A percentile compares a stretch with the other conserved stretches of the same genome.
Evolutionary conservation across 2,888 invertebrate genomes (phyloP).

Genomic region (Phlogophora meticulosa): DNA sequence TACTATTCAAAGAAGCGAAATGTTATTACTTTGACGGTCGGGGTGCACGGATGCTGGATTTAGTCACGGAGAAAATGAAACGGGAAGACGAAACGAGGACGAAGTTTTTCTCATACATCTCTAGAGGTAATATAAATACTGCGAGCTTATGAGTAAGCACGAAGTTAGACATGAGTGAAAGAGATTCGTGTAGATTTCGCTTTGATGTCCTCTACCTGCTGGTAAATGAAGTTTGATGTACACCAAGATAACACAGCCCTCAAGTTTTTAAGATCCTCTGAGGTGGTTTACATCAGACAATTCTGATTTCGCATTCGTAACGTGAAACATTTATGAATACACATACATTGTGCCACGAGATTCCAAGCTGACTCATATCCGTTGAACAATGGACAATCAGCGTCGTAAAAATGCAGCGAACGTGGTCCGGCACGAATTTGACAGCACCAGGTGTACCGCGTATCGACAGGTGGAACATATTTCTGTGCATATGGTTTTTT

Average conservation of each 20-base stretch:
- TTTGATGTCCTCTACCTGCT: background rate
- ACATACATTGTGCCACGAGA: background rate
- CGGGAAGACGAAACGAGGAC: slow-evolving; percentile 26
- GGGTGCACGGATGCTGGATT: slow-evolving; percentile 36
- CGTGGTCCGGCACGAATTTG: slow-evolving; percentile 37
- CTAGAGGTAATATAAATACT: slow-evolving; percentile 7
- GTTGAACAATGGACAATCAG: slow-evolving; percentile 64
- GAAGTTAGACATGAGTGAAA: slow-evolving; percentile 5
- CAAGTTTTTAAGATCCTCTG: background rate
- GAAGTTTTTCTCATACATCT: slow-evolving; percentile 16
- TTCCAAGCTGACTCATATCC: slow-evolving; percentile 35
- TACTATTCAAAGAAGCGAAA: slow-evolving; percentile 50
- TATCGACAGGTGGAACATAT: slow-evolving; percentile 20
- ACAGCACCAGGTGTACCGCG: slow-evolving; percentile 38
- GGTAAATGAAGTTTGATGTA: background rate
- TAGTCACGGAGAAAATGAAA: slow-evolving; percentile 46
- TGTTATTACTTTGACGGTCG: slow-evolving; percentile 59
- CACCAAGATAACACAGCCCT: background rate
- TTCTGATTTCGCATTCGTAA: background rate
- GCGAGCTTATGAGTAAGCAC: background rate
- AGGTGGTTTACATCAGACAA: slow-evolving; percentile 15
- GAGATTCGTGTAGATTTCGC: slow-evolving; percentile 1
- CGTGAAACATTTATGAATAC: background rate
- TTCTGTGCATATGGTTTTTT: background rate
- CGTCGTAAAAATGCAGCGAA: slow-evolving; percentile 37